Base-by-base conservation (phyloP, 2,888 invertebrate species). In the Neoitamus cyanurus region DNA sequence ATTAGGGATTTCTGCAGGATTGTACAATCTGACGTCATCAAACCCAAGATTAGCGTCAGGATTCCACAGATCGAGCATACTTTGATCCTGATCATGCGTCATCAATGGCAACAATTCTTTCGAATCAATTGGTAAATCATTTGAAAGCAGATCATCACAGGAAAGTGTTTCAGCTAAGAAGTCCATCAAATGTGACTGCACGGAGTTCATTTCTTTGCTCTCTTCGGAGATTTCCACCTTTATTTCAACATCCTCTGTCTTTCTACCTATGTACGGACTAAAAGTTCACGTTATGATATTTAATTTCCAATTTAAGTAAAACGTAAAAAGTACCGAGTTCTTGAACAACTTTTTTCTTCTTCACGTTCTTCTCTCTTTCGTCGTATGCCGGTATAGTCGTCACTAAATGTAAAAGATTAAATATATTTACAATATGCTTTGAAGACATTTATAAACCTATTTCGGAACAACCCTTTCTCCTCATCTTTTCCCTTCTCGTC, bases 201-300 rank as follows among this genome's bases (percentile, higher is more conserved):
- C 89, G 7, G 89, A 89, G 84, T 88, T 91, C 0, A 91, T 84
- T 2, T 88, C 87, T 78, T 42, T 37, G 25, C 28, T 28, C 46
- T 77, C 77, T 77, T 77, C 77, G 3, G 77, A 77, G n/a, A 77
- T 77, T 83, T 58, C 69, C 3, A 37, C 15, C 20, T 86, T 83
- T 11, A 34, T 80, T 87, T 87, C 31, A 85, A 20, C 68, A 75
- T 84, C 20, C 15, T 83, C 36, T 86, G 87, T 72, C 0, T 86
- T 89, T 5, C 90, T 88, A 4, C 91, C 90, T 90, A 90, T 90
- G 48, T 90, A 91, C 0, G 91, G 91, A 82, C 91, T 91, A 25
- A 7, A 42, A 77, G 6, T 48, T 1, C 13, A 48, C 13, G n/a
- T 20, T 69, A 20, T 15, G 7, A 20, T 37, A 34, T 72, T 72